These are phyloP conservation scores for Leuciscus waleckii DNA, from an alignment of 2,797 vertebrate genomes.

Conservation along the genomic window DNA sequence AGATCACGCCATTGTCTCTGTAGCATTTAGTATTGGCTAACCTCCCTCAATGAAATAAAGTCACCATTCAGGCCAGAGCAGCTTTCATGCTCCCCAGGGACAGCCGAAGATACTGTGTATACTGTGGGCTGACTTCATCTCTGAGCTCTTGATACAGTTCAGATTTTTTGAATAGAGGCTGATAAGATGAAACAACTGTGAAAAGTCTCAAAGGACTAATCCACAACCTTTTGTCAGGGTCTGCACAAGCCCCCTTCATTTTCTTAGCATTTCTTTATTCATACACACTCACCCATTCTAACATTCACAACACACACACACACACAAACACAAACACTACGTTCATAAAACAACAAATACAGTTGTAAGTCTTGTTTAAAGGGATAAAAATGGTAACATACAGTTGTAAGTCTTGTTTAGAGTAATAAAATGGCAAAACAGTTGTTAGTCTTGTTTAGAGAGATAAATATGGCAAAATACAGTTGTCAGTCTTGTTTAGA, in stretches of 20 bases:
- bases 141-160: neutral
- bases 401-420: neutral
- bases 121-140: neutral
- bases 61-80: neutral
- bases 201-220: slow-evolving; percentile 7
- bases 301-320: neutral
- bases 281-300: neutral
- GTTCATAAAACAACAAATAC: neutral
- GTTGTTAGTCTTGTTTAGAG: too few relatives aligned
- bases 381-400: neutral
- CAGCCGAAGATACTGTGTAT: neutral
- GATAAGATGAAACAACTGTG: slow-evolving; percentile 15
- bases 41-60: slow-evolving; percentile 2
- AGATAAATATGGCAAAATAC: too few relatives aligned
- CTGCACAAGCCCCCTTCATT: slow-evolving; percentile 22
- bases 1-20: slow-evolving; percentile 3
- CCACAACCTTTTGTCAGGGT: neutral
- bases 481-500: too few relatives aligned
- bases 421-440: too few relatives aligned
- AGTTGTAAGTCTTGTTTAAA: neutral
- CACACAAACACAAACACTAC: neutral
- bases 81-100: neutral
- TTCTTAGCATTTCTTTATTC: neutral
- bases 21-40: slow-evolving; percentile 14
- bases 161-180: neutral